Evolutionary conservation across 2,888 invertebrate species (phyloP), one percentile per base, ranked within the genome.

Genomic region (Stenolophus ochropezus): DNA sequence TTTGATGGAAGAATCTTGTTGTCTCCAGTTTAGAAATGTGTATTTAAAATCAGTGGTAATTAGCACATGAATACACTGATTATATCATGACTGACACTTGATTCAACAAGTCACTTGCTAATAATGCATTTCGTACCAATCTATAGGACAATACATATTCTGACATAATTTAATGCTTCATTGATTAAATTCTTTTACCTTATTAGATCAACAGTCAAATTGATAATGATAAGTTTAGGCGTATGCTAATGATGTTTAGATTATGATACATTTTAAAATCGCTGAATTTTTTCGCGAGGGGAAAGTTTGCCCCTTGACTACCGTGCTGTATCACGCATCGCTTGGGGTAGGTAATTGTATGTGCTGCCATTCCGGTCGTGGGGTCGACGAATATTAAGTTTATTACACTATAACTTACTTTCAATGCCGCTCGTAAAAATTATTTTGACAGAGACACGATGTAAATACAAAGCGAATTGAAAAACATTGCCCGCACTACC

Each of bases 341-440:
- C 23, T 61, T 77, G 77, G 61, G 73, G 73, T 73, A 73, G 47
- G 73, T 73, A 73, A 73, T 73, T 73, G 73, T 73, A 49, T 49
- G 73, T 23, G 21, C 73, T 47, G 14, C 20, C 73, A 49, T 73
- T 73, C 20, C 73, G 23, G 49, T 21, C 14, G 78, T 27, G 51
- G 69, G 69, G 65, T 33, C 49, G 42, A 42, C 65, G 65, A 78
- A 69, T 65, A 78, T 78, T 78, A 61, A 78, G 23, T 78, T 78
- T 78, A 78, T 78, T 78, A 78, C 61, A 78, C 78, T 78, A 78
- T 78, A 51, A 78, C 69, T 78, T 78, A 78, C 56, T 33, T 69
- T 65, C 78, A 78, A 69, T 69, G 78, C 51, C 75, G 75, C 16
- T 78, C 69, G 78, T 78, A 78, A 78, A 78, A 78, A 78, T 78